Conservation (phyloP, 2,888 invertebrate species). For the Euplagia quadripunctaria region DNA sequence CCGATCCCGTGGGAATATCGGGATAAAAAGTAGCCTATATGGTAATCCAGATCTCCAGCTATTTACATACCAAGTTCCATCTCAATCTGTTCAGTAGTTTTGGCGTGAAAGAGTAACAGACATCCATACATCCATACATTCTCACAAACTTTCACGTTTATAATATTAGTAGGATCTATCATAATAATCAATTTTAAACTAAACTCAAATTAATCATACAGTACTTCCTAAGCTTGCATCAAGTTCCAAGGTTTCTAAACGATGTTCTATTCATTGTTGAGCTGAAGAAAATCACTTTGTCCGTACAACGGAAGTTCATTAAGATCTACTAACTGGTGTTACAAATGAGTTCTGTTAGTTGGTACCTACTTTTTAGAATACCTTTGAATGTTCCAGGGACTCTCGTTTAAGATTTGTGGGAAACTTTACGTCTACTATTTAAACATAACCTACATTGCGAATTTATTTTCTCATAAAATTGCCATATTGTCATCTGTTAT, state of each 20-base stretch:
- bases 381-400: constrained; percentile 9
- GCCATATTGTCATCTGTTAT: no score
- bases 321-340: constrained; percentile 22
- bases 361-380: not conserved
- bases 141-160: no score
- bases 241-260: constrained; percentile 21
- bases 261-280: constrained; percentile 19
- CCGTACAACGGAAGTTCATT: constrained; percentile 36
- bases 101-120: no score
- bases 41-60: no score
- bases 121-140: no score
- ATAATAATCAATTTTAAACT: not conserved
- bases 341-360: constrained; percentile 24
- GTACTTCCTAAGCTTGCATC: constrained; percentile 23
- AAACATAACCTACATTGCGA: no score
- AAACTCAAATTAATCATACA: not conserved
- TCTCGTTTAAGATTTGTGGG: not conserved
- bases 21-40: no score
- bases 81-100: no score
- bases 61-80: no score
- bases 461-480: no score
- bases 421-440: not conserved
- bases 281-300: constrained; percentile 20
- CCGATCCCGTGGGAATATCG: no score
- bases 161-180: no score